These are phyloP conservation scores for Cyanoramphus novaezelandiae DNA, from an alignment of 2,113 vertebrate species.

Conservation along the genomic window DNA sequence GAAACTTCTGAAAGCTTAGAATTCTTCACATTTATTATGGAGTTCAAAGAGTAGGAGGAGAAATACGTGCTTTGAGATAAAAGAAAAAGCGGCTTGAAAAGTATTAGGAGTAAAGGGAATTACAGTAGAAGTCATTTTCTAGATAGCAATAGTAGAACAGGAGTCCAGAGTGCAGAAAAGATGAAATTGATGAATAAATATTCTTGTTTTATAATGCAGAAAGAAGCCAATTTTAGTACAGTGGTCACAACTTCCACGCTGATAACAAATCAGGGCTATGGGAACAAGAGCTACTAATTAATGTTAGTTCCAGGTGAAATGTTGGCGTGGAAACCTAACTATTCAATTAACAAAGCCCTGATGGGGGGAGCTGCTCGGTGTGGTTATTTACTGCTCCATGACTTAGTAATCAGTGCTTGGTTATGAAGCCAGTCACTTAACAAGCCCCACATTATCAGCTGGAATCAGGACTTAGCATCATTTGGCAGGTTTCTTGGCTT, in stretches of 20 bases:
- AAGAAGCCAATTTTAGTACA: background rate
- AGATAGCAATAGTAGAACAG: background rate
- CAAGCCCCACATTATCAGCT: background rate
- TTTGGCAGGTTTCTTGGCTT: rapidly evolving
- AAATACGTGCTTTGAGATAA: background rate
- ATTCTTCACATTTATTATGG: background rate
- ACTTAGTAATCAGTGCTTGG: background rate
- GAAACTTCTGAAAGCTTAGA: background rate
- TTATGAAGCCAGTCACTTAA: background rate
- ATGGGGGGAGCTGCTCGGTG: rapidly evolving
- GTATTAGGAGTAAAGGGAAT: background rate
- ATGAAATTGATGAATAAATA: background rate
- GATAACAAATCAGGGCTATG: background rate
- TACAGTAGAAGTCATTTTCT: background rate
- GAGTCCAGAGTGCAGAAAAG: background rate
- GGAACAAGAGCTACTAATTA: background rate
- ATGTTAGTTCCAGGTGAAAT: background rate
- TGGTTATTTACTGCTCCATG: background rate
- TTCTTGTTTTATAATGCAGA: background rate
- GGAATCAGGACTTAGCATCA: background rate
- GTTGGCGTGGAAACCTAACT: background rate
- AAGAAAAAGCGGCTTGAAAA: background rate
- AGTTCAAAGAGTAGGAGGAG: background rate
- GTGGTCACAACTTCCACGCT: background rate
- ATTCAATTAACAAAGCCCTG: background rate